phyloP scores from a whole-genome alignment of 2,888 invertebrate species.

The Patella ulyssiponensis region DNA sequence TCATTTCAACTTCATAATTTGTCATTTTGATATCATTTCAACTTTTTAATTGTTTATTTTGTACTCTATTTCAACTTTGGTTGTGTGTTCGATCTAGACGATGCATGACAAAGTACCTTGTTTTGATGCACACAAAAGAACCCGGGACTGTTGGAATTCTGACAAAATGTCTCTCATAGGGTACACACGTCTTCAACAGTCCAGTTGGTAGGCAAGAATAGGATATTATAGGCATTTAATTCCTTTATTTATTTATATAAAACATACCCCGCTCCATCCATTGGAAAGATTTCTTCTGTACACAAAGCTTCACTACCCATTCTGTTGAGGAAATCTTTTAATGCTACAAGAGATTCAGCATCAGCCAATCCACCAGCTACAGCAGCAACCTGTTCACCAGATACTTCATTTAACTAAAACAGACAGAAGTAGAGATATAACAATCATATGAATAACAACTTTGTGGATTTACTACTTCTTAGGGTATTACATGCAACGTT shows the following conservation, averaged over 20 bases:
- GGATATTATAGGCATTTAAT: neutral
- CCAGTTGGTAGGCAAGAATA: neutral
- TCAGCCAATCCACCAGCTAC: slow-evolving; percentile 92
- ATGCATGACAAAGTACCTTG: no score
- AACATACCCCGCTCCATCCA: slow-evolving; percentile 69
- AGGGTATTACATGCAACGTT: no score
- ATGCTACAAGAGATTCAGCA: slow-evolving; percentile 88
- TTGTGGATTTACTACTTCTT: no score
- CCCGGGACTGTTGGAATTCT: no score
- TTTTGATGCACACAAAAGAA: no score
- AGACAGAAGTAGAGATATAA: no score
- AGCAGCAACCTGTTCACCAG: slow-evolving; percentile 82
- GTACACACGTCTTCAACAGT: neutral
- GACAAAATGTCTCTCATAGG: neutral
- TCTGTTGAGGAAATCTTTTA: slow-evolving; percentile 93
- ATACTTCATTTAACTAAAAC: slow-evolving; percentile 42
- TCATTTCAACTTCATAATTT: no score
- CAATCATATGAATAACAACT: no score
- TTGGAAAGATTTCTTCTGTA: slow-evolving; percentile 93
- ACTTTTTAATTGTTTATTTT: no score
- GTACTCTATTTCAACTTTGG: no score
- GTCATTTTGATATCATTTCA: no score
- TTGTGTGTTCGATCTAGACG: no score
- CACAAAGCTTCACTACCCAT: slow-evolving; percentile 88
- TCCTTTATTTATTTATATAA: neutral